Base-by-base conservation (phyloP, 2,888 invertebrate species). In the Gonocerus acuteangulatus region DNA sequence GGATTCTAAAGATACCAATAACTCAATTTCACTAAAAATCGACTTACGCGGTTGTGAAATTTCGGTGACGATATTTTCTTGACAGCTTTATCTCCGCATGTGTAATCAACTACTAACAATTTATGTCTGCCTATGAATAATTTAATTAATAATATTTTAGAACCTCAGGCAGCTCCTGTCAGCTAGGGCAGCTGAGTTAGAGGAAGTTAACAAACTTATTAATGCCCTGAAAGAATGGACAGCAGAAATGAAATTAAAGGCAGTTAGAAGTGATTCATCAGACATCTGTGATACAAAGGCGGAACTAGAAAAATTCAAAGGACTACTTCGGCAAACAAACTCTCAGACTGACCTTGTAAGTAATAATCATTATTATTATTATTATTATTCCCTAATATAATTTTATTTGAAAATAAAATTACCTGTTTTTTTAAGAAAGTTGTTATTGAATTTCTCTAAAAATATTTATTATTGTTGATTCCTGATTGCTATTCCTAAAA, bases 211-310 rank as follows among this genome's bases (percentile, higher is more conserved):
- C 64, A 90, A 94, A 75, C 78, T 85, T 54, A 85, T 88, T 71
- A 86, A 89, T 71, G 80, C 90, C 44, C 78, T 95, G 61, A 78
- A 83, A 4, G 89, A 90, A 71, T 95, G 95, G 92, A 76, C 95
- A 61, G 86, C 89, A 65, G 95, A 95, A 70, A 82, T 91, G 63
- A 90, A 92, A 70, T 83, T 85, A 49, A 91, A 90, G 73, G 81
- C 92, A 6, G 83, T 85, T 63, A 85, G 86, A 70, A 82, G 84
- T 1, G 83, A 86, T 64, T 85, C 87, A 70, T 81, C 80, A 9
- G 94, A 95, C 72, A 76, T 95, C 1, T 89, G 91, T 56, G 95
- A 95, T 72, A 95, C 95, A 75, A 86, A 89, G 68, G 87, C 92
- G 0, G 84, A 87, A 45, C 73, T 94, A 18, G 95, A 95, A 72